Conservation (phyloP, 2,888 invertebrate genomes). For the Drosophila bunnanda region DNA sequence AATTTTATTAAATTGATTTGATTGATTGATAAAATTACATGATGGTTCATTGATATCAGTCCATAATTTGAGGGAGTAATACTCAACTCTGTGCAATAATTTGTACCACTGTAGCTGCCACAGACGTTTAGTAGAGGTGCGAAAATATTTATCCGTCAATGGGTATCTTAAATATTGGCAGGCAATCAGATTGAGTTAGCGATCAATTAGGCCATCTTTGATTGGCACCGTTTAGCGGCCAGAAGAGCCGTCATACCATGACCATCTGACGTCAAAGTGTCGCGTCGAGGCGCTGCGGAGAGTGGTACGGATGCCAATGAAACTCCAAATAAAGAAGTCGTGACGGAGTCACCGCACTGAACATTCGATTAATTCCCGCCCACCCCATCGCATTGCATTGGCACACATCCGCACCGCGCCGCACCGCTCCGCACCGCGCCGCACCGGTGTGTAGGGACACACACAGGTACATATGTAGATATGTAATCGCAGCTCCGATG, state of each 20-base stretch:
- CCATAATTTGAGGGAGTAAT: too few relatives aligned
- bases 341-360: background rate
- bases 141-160: slow-evolving; percentile 57
- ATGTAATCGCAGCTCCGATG: slow-evolving; percentile 20
- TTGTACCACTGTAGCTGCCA: slow-evolving; percentile 13
- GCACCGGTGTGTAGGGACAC: slow-evolving; percentile 2
- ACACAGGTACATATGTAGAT: slow-evolving; percentile 12
- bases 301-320: slow-evolving; percentile 17
- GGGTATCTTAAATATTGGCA: slow-evolving; percentile 56
- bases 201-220: slow-evolving; percentile 23
- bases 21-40: too few relatives aligned
- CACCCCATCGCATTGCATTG: background rate
- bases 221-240: slow-evolving; percentile 10
- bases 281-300: background rate
- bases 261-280: slow-evolving; percentile 36
- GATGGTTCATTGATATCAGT: too few relatives aligned
- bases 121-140: slow-evolving; percentile 54
- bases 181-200: slow-evolving; percentile 63
- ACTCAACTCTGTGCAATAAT: background rate
- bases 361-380: slow-evolving; percentile 11
- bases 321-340: slow-evolving; percentile 24
- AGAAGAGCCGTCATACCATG: slow-evolving; percentile 25
- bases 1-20: too few relatives aligned
- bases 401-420: slow-evolving; percentile 8
- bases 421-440: too few relatives aligned